Evolutionary conservation across 2,113 vertebrate genomes (phyloP).

Genomic region (Spizaetus ornatus): DNA sequence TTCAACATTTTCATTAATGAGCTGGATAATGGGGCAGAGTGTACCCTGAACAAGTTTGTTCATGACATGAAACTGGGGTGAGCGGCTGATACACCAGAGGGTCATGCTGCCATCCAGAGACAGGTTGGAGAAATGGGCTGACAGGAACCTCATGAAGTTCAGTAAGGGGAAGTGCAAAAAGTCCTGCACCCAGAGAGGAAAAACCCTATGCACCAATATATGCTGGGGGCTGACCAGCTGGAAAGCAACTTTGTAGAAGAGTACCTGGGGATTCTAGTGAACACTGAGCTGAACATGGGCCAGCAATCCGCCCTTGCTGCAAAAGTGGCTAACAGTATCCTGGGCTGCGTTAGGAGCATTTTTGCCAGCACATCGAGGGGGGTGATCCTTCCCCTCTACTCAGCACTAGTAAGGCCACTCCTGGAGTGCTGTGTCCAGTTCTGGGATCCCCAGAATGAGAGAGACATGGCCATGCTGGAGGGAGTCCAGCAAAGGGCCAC

Average conservation of each 20-base stretch:
- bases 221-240: fast-evolving
- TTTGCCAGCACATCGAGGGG: not conserved
- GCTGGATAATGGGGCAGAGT: not conserved
- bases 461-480: too few relatives aligned
- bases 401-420: too few relatives aligned
- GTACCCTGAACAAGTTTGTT: not conserved
- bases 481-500: too few relatives aligned
- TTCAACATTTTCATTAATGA: not conserved
- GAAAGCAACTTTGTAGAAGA: not conserved
- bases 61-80: not conserved
- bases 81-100: not conserved
- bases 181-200: not conserved
- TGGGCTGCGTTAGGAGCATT: not conserved
- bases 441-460: too few relatives aligned
- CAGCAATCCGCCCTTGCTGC: not conserved
- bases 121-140: not conserved
- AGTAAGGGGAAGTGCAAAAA: not conserved
- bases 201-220: not conserved
- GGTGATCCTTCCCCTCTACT: too few relatives aligned
- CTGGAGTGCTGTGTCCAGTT: too few relatives aligned
- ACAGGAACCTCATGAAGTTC: not conserved
- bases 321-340: not conserved
- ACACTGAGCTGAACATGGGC: not conserved
- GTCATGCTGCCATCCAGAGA: not conserved
- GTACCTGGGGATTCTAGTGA: not conserved